A percentile compares a stretch with the other conserved stretches of the same genome.
Conservation (phyloP, 2,888 invertebrate species). For the Andrena flavipes region DNA sequence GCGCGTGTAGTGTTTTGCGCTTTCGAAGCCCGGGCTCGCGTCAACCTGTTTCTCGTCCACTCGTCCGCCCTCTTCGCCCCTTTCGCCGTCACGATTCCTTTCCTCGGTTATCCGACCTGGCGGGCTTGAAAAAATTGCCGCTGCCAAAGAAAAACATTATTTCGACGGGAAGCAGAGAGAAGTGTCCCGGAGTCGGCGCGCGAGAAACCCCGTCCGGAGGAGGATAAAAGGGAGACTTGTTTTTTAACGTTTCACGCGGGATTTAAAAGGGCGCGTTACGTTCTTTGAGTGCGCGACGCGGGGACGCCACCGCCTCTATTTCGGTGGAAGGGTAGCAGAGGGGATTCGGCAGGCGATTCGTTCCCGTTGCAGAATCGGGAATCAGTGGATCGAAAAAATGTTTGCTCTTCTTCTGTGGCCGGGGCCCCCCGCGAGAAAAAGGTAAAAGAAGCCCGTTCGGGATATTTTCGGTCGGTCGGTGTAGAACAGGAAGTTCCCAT, state of each 20-base stretch:
- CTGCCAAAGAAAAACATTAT: conserved; percentile 33
- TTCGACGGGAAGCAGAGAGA: background rate
- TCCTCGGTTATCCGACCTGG: conserved; percentile 17
- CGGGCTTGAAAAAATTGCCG: conserved; percentile 32
- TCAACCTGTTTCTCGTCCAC: conserved; percentile 64
- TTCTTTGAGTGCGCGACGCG: background rate
- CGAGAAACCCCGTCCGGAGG: background rate
- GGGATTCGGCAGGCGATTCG: conserved; percentile 29
- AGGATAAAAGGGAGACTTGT: background rate
- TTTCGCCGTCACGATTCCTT: conserved; percentile 22
- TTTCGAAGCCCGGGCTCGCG: conserved; percentile 61
- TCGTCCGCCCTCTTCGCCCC: conserved; percentile 31
- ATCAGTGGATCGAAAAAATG: conserved; percentile 19
- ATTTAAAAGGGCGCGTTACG: background rate
- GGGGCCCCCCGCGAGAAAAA: background rate
- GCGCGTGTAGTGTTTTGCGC: conserved; percentile 64
- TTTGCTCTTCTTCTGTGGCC: conserved; percentile 32
- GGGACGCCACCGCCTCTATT: background rate
- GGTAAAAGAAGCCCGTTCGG: conserved; percentile 1
- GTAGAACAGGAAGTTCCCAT: background rate
- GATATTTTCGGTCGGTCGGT: conserved; percentile 18
- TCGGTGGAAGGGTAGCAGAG: background rate
- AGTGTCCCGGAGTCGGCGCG: background rate
- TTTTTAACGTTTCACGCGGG: background rate
- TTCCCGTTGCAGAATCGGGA: conserved; percentile 34